phyloP scores from a whole-genome alignment of 2,113 vertebrate species.

The Lota lota region DNA sequence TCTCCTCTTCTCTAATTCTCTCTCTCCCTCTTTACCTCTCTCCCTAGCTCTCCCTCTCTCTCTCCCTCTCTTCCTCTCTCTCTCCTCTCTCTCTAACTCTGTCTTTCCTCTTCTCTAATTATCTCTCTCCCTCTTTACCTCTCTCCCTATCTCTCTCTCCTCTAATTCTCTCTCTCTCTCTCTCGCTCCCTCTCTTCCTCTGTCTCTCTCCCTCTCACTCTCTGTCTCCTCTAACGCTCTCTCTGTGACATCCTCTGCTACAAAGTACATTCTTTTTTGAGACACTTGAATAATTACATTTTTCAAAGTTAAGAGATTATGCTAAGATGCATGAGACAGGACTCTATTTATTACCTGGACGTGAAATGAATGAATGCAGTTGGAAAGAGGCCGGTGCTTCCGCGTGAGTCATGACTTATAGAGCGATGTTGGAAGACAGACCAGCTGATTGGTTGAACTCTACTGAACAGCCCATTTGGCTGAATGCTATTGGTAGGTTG shows the following conservation, averaged over 20 bases:
- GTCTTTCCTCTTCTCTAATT: constrained; percentile 39
- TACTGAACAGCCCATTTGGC: no score
- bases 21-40: constrained; percentile 57
- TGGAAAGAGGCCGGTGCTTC: neutral
- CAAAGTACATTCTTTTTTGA: constrained; percentile 30
- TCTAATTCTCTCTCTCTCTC: no score
- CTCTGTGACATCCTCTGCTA: constrained; percentile 41
- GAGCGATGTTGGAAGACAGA: constrained; percentile 15
- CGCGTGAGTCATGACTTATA: constrained; percentile 4
- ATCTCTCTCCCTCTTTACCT: constrained; percentile 1
- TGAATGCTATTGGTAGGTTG: no score
- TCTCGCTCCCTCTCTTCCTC: no score
- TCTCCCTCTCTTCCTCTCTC: no score
- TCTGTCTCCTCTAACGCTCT: constrained; percentile 6
- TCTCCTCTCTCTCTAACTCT: constrained; percentile 38
- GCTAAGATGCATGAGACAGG: constrained; percentile 23
- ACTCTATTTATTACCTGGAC: constrained; percentile 36
- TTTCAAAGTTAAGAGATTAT: constrained; percentile 31
- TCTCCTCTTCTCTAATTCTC: no score
- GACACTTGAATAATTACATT: constrained; percentile 45
- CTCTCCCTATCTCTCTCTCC: constrained; percentile 11
- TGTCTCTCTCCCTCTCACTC: no score
- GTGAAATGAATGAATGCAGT: constrained; percentile 20
- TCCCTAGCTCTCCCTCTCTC: neutral
- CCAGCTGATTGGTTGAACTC: no score